Base-by-base conservation (phyloP, 92 coral and sea anemone genomes). In the Paramuricea clavata region DNA sequence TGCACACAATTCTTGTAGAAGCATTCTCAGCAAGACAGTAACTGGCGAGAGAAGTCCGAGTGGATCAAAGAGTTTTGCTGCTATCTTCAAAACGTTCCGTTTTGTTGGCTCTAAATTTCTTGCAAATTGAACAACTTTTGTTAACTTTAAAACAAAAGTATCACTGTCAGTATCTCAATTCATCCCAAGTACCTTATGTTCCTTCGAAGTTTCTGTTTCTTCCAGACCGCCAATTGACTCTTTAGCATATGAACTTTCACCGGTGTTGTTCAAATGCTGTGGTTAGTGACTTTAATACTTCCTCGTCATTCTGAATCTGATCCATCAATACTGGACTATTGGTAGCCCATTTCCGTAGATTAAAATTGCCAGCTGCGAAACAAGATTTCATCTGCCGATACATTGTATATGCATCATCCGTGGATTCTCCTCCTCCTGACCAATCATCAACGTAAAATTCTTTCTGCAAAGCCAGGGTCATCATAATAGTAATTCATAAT, bases 341-440 rank as follows among this genome's bases (percentile, higher is more conserved):
- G 47, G 89, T 81, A 13, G 87, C 91, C 91, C 89, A 86, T 68
- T 92, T 92, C n/a, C 95, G 50, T 13, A 89, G 85, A 79, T 92
- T 89, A 72, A 92, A 92, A 21, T 78, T 68, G 23, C 92, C 94
- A 26, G 72, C 78, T 67, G 94, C 83, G 60, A 92, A 69, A 86
- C 92, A 88, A 9, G 86, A 39, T 16, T 74, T 72, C 41, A 77
- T 74, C 30, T 33, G 59, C 12, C 76, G 50, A 47, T 74, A 74
- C 50, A 88, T 22, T 60, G 49, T 17, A 15, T 59, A 86, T 17
- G 92, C 83, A 27, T 81, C 89, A 0, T 75, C 62, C 2, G 35
- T 89, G 81, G 83, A 68, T 16, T 87, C 68, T 36, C 49, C 83
- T 59, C 95, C 95, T 33, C 62, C 41, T n/a, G 87, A 62, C 83